phyloP scores from a whole-genome alignment of 2,888 invertebrate species.

The Leucozona laternaria region DNA sequence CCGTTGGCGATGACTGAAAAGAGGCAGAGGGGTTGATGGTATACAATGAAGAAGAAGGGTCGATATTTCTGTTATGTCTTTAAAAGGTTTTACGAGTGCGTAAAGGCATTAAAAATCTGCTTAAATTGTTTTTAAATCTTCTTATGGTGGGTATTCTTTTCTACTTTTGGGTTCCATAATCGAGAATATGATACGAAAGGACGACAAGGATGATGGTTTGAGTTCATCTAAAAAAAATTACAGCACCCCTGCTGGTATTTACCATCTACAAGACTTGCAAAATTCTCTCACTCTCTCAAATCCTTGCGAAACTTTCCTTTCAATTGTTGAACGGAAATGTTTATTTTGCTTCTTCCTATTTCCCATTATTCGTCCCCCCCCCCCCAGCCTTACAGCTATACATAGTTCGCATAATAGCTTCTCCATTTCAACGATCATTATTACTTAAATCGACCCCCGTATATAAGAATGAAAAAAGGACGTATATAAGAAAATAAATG shows the following conservation, averaged over 20 bases:
- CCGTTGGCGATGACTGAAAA: not conserved
- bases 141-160: slow-evolving; percentile 31
- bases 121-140: slow-evolving; percentile 72
- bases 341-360: slow-evolving; percentile 66
- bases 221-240: slow-evolving; percentile 49
- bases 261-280: slow-evolving; percentile 20
- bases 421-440: slow-evolving; percentile 74
- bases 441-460: slow-evolving; percentile 68
- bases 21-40: not conserved
- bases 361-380: not conserved
- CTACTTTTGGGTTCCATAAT: slow-evolving; percentile 3
- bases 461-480: slow-evolving; percentile 34
- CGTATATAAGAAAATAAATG: not conserved
- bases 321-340: slow-evolving; percentile 65
- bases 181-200: not conserved
- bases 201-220: not conserved
- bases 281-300: not conserved
- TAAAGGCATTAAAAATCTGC: slow-evolving; percentile 39
- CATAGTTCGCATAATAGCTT: slow-evolving; percentile 68
- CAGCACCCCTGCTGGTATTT: slow-evolving; percentile 62
- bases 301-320: slow-evolving; percentile 27
- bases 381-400: not conserved
- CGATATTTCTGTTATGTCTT: slow-evolving; percentile 3
- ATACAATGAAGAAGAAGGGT: slow-evolving; percentile 4
- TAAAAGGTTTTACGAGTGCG: slow-evolving; percentile 46